Evolutionary conservation across 2,888 invertebrate species (phyloP).

Genomic region (Tenthredo distinguenda): DNA sequence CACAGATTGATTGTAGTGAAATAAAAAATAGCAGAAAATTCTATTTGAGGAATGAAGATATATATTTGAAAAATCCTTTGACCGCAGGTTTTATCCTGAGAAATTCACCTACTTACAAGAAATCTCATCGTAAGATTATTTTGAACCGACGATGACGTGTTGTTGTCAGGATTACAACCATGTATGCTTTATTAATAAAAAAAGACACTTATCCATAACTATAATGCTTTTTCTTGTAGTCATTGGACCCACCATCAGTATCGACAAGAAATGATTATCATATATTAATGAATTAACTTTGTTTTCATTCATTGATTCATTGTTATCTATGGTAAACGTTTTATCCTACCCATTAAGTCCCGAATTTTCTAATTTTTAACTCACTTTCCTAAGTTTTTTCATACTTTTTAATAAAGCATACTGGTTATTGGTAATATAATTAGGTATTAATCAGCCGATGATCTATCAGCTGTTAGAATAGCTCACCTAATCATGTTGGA

Average conservation of each 20-base stretch:
- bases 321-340: not conserved
- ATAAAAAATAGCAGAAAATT: not conserved
- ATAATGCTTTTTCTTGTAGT: constrained; percentile 69
- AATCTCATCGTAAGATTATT: constrained; percentile 49
- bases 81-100: constrained; percentile 46
- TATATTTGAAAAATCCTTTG: not conserved
- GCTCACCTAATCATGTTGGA: not conserved
- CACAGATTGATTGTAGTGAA: not conserved
- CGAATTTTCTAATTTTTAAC: not conserved
- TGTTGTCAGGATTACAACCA: constrained; percentile 51
- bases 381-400: not conserved
- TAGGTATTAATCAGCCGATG: not conserved
- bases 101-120: constrained; percentile 50
- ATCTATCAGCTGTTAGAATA: not conserved
- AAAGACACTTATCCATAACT: constrained; percentile 43
- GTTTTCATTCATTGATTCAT: not conserved
- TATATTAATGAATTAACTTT: not conserved
- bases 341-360: constrained; percentile 5
- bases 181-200: constrained; percentile 65
- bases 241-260: constrained; percentile 64
- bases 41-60: not conserved
- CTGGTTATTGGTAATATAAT: constrained; percentile 13
- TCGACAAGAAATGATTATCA: constrained; percentile 13
- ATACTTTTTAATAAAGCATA: constrained; percentile 29
- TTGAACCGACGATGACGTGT: constrained; percentile 41